These are phyloP conservation scores for Brevimyrus niger DNA, from an alignment of 2,113 vertebrate genomes.

Conservation along the genomic window DNA sequence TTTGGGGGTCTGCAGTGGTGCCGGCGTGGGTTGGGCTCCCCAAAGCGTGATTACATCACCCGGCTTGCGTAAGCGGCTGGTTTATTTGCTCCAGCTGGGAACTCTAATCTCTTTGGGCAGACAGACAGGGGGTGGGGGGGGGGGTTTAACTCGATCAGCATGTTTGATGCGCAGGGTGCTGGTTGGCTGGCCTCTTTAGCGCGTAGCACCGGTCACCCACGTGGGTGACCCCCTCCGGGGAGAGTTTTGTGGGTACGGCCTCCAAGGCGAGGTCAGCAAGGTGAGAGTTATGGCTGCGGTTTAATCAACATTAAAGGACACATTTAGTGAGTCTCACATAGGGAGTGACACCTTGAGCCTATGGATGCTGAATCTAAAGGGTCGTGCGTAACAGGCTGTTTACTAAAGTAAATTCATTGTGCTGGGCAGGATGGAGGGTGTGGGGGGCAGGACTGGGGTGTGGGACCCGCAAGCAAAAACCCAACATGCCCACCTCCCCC, in stretches of 20 bases:
- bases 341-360: constrained; percentile 31
- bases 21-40: not conserved
- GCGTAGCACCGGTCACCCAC: not conserved
- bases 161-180: constrained; percentile 42
- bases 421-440: not conserved
- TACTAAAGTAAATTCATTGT: not conserved
- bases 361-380: not conserved
- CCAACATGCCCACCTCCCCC: constrained; percentile 28
- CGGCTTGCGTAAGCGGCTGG: constrained; percentile 57
- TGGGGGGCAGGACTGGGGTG: not conserved
- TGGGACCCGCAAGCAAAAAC: not conserved
- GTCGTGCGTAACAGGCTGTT: not conserved
- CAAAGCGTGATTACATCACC: constrained; percentile 35
- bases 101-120: constrained; percentile 56
- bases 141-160: constrained; percentile 40
- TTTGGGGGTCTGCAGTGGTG: not conserved
- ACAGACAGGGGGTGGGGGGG: constrained; percentile 32
- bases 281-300: constrained; percentile 51
- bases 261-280: constrained; percentile 28
- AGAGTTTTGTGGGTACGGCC: too few species aligned
- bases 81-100: constrained; percentile 62
- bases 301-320: constrained; percentile 58
- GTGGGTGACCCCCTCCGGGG: not conserved
- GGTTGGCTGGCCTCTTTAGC: constrained; percentile 29
- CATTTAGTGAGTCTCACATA: constrained; percentile 52